Conservation (phyloP, 2,888 invertebrate genomes). For the Dolomedes plantarius region DNA sequence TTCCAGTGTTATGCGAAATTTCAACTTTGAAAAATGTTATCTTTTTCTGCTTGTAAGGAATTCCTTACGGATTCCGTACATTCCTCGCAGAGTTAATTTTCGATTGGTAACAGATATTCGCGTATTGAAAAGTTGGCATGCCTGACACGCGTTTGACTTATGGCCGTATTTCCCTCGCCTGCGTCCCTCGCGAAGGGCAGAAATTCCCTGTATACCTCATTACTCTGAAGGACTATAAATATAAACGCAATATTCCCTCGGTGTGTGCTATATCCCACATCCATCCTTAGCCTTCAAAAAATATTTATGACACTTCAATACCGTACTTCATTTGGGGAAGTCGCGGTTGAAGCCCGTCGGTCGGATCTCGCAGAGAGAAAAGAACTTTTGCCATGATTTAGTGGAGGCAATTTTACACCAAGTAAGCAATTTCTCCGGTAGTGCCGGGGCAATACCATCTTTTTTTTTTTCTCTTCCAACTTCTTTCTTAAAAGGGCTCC, state of each 20-base stretch:
- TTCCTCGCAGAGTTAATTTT: no score
- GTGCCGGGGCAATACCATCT: conserved; percentile 51
- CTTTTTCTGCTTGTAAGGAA: no score
- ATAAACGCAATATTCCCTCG: conserved; percentile 6
- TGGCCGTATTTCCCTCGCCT: no score
- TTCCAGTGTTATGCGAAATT: no score
- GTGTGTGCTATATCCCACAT: conserved; percentile 8
- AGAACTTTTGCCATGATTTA: conserved; percentile 36
- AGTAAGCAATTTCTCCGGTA: conserved; percentile 65
- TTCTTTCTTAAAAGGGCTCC: conserved; percentile 20
- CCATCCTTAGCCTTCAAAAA: conserved; percentile 7
- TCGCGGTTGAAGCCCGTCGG: background rate
- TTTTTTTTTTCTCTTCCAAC: background rate
- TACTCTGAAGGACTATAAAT: conserved; percentile 2
- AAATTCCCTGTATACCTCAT: no score
- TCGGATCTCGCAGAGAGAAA: conserved; percentile 10
- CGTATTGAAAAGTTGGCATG: no score
- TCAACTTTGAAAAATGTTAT: no score
- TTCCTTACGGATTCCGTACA: no score
- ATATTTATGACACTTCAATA: conserved; percentile 6
- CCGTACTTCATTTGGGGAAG: background rate
- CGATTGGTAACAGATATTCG: no score
- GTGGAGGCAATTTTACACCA: conserved; percentile 63
- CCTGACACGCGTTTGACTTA: no score
- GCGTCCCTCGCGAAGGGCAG: background rate